phyloP scores from a whole-genome alignment of 2,888 invertebrate genomes.

The Boloria euphrosyne region DNA sequence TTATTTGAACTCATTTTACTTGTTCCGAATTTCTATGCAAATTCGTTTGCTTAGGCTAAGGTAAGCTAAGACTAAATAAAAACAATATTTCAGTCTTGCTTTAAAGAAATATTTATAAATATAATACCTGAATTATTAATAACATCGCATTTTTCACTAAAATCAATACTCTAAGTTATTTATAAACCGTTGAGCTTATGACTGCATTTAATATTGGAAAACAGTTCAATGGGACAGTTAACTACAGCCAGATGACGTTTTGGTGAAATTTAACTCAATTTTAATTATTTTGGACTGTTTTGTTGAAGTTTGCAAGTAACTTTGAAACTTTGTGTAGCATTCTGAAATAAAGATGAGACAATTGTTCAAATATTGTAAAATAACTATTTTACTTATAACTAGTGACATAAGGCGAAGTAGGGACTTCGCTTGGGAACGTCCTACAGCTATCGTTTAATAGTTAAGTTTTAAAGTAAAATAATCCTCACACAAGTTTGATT shows the following conservation, averaged over 20 bases:
- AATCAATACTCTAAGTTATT: conserved; percentile 4
- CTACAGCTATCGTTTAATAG: too few relatives aligned
- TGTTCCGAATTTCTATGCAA: too few relatives aligned
- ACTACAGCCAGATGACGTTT: conserved; percentile 28
- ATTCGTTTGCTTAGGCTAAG: too few relatives aligned
- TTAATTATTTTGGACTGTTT: conserved; percentile 27
- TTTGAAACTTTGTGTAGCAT: conserved; percentile 15
- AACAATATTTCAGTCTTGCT: too few relatives aligned
- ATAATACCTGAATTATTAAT: too few relatives aligned
- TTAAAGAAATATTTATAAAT: too few relatives aligned
- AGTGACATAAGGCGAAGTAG: too few relatives aligned
- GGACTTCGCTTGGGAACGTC: too few relatives aligned
- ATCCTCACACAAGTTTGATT: too few relatives aligned
- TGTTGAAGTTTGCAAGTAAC: conserved; percentile 19
- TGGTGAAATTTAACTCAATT: conserved; percentile 27
- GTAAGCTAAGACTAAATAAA: too few relatives aligned
- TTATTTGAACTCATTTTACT: too few relatives aligned
- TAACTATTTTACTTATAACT: neutral
- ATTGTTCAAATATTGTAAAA: conserved; percentile 1
- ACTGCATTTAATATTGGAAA: conserved; percentile 25
- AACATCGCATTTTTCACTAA: neutral
- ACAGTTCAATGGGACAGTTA: conserved; percentile 25
- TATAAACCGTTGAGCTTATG: conserved; percentile 11
- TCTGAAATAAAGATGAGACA: conserved; percentile 9
- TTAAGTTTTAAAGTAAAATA: too few relatives aligned